These are phyloP conservation scores for Centroberyx gerrardi DNA, from an alignment of 2,797 vertebrate genomes.

Conservation along the genomic window DNA sequence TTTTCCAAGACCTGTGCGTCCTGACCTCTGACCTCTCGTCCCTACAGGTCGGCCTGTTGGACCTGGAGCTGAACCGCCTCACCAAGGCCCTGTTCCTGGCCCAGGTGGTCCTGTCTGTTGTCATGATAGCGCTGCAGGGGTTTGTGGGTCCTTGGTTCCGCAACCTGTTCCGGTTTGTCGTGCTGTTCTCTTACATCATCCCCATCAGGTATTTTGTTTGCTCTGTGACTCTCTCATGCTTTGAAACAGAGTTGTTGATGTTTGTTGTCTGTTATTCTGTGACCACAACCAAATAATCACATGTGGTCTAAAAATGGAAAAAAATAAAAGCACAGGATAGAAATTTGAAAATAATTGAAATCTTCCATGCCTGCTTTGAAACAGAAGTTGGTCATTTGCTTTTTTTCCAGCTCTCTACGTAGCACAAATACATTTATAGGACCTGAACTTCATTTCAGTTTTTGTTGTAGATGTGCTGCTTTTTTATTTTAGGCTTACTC, in stretches of 20 bases:
- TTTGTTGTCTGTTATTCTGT: neutral
- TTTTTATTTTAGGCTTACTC: neutral
- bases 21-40: conserved; percentile 42
- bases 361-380: neutral
- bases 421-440: neutral
- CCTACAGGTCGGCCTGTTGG: conserved; percentile 92
- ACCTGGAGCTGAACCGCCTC: conserved; percentile 96
- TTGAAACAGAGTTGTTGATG: neutral
- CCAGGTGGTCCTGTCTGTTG: conserved; percentile 91
- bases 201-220: conserved; percentile 91
- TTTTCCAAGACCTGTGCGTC: too few relatives aligned
- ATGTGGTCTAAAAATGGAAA: conserved; percentile 12
- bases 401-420: neutral
- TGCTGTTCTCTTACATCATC: conserved; percentile 99
- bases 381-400: neutral
- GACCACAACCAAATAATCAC: neutral
- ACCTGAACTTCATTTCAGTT: neutral
- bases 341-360: neutral
- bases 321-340: neutral
- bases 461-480: neutral
- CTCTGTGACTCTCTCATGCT: neutral
- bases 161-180: conserved; percentile 95
- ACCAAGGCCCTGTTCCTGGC: conserved; percentile 97
- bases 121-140: conserved; percentile 95
- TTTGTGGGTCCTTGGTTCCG: conserved; percentile 96